A percentile compares a stretch with the other conserved stretches of the same genome.
Evolutionary conservation across 2,797 vertebrate species (phyloP).

Genomic region (Falco columbarius): DNA sequence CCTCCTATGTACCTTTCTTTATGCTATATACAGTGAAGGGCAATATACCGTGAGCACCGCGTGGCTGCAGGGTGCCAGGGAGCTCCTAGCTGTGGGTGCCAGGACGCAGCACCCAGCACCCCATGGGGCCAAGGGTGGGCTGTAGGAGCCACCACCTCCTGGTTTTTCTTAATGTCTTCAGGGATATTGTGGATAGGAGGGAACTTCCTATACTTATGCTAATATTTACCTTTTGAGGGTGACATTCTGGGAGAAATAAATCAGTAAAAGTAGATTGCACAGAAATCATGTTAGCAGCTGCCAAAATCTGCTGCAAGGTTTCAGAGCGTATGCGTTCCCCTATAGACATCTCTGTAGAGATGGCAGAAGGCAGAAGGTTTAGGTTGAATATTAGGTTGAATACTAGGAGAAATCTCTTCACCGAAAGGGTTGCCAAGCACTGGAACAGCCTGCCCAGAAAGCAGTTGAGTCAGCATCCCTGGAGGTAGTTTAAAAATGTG

Average conservation of each 20-base stretch:
- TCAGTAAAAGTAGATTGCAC: not conserved
- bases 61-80: not conserved
- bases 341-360: not conserved
- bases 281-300: not conserved
- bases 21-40: not conserved
- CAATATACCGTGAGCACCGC: rapidly evolving
- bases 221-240: not conserved
- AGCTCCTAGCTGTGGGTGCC: not conserved
- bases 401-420: too few species aligned
- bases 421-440: too few species aligned
- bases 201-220: not conserved
- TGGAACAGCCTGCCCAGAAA: too few species aligned
- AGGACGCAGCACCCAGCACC: not conserved
- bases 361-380: too few species aligned
- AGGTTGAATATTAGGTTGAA: too few species aligned
- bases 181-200: rapidly evolving
- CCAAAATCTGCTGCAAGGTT: not conserved
- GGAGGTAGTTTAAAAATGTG: too few species aligned
- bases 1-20: not conserved
- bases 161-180: not conserved
- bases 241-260: not conserved
- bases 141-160: not conserved
- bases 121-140: rapidly evolving
- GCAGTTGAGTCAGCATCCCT: too few species aligned
- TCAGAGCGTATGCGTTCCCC: rapidly evolving